Percentiles rank a stretch among this genome's conserved stretches.
phyloP scores from a whole-genome alignment of 1,140 invertebrate genomes.

The Parasteatoda tepidariorum region DNA sequence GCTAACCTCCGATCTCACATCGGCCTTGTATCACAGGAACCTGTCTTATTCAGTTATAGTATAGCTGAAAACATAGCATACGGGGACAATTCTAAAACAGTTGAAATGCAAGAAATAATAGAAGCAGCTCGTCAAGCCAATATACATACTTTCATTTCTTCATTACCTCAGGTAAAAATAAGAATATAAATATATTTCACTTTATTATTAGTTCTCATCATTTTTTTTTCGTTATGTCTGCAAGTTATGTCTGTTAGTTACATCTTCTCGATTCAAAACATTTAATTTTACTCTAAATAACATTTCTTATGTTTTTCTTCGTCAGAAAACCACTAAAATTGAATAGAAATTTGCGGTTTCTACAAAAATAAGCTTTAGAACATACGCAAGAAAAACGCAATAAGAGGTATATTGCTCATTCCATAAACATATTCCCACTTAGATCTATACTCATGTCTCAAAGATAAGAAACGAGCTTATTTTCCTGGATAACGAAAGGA shows the following conservation, averaged over 20 bases:
- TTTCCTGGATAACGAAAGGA: too few relatives aligned
- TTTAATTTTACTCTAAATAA: neutral
- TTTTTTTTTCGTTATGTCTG: too few relatives aligned
- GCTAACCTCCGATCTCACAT: slow-evolving; percentile 70
- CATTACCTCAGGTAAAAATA: slow-evolving; percentile 73
- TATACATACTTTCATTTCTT: slow-evolving; percentile 79
- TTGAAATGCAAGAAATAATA: slow-evolving; percentile 69
- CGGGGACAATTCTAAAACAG: slow-evolving; percentile 65
- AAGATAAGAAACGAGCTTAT: too few relatives aligned
- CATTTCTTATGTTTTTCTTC: too few relatives aligned
- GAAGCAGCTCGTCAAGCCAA: slow-evolving; percentile 78
- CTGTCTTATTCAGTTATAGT: slow-evolving; percentile 71
- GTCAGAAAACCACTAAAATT: too few relatives aligned
- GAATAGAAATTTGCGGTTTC: too few relatives aligned
- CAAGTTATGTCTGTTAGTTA: neutral
- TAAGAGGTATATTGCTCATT: too few relatives aligned
- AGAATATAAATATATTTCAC: slow-evolving; percentile 20
- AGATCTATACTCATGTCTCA: too few relatives aligned
- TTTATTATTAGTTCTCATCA: too few relatives aligned
- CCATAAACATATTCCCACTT: too few relatives aligned
- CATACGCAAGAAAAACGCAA: too few relatives aligned
- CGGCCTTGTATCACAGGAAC: slow-evolving; percentile 77
- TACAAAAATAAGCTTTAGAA: too few relatives aligned
- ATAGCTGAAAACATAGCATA: slow-evolving; percentile 73
- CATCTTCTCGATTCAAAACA: neutral